A percentile compares a stretch with the other conserved stretches of the same genome.
Evolutionary conservation across 2,888 invertebrate genomes (phyloP).

Genomic region (Pherbina coryleti): DNA sequence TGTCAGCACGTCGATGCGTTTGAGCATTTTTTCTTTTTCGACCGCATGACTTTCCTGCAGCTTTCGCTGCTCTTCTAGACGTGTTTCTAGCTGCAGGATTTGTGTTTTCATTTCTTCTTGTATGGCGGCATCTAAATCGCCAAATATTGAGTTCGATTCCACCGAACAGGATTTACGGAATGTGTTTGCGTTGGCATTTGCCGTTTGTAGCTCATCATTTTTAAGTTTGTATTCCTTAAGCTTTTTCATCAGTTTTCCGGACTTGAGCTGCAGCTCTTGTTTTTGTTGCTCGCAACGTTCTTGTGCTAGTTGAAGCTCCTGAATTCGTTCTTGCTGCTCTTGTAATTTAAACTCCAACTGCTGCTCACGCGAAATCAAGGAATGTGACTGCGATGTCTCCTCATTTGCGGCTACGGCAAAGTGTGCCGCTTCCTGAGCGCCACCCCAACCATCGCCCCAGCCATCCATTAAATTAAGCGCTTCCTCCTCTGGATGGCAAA

Average conservation of each 20-base stretch:
- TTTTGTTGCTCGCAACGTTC: conserved; percentile 75
- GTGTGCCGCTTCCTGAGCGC: conserved; percentile 72
- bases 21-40: conserved; percentile 79
- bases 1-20: conserved; percentile 80
- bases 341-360: conserved; percentile 70
- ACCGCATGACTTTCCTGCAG: conserved; percentile 74
- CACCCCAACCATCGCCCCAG: conserved; percentile 74
- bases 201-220: conserved; percentile 70
- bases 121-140: conserved; percentile 81
- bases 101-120: conserved; percentile 84
- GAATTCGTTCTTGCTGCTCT: conserved; percentile 74
- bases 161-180: conserved; percentile 54
- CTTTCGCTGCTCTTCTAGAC: conserved; percentile 73
- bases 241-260: conserved; percentile 84
- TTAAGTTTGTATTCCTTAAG: conserved; percentile 84
- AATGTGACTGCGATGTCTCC: conserved; percentile 28
- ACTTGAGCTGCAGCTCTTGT: conserved; percentile 77
- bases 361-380: conserved; percentile 54
- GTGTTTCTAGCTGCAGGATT: conserved; percentile 76
- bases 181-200: conserved; percentile 34
- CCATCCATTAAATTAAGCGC: conserved; percentile 56
- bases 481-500: conserved; percentile 68
- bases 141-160: conserved; percentile 59
- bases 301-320: conserved; percentile 73
- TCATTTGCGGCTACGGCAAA: conserved; percentile 47